Conservation (phyloP, 1,140 invertebrate species). For the Chironomus striatipennis region DNA sequence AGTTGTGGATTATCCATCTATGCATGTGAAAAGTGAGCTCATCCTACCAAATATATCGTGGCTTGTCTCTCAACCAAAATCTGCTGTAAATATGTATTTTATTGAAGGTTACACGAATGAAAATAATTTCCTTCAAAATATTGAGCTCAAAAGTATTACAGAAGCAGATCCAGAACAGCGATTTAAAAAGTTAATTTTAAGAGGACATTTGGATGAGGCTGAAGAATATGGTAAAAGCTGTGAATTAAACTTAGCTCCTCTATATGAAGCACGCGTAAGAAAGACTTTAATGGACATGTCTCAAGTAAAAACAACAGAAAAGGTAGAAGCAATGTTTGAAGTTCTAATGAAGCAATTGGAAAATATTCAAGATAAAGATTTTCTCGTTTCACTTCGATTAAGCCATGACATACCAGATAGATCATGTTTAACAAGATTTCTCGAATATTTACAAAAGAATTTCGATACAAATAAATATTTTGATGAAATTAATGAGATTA, state of each 20-base stretch:
- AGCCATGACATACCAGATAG: conserved; percentile 34
- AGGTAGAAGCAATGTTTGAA: not conserved
- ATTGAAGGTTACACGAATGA: conserved; percentile 29
- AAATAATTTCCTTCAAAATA: conserved; percentile 29
- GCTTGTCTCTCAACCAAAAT: conserved; percentile 36
- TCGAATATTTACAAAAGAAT: conserved; percentile 25
- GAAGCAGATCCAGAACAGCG: conserved; percentile 39
- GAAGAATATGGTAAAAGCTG: conserved; percentile 37
- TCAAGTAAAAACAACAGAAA: not conserved
- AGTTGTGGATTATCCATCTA: conserved; percentile 35
- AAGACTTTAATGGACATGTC: conserved; percentile 34
- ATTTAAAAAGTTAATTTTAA: conserved; percentile 37
- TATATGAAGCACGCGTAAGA: conserved; percentile 37
- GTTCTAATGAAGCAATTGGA: conserved; percentile 30
- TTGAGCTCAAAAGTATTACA: conserved; percentile 37
- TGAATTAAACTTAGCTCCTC: conserved; percentile 36
- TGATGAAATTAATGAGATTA: conserved; percentile 33
- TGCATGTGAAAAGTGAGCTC: conserved; percentile 36
- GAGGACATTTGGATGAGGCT: conserved; percentile 37
- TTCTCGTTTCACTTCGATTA: conserved; percentile 35
- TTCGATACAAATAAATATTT: conserved; percentile 28
- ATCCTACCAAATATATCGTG: conserved; percentile 33
- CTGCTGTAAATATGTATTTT: conserved; percentile 37
- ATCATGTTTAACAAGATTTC: conserved; percentile 31
- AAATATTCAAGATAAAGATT: conserved; percentile 33